Evolutionary conservation across 2,797 vertebrate species (phyloP).

Genomic region (Anolis apletophallus): DNA sequence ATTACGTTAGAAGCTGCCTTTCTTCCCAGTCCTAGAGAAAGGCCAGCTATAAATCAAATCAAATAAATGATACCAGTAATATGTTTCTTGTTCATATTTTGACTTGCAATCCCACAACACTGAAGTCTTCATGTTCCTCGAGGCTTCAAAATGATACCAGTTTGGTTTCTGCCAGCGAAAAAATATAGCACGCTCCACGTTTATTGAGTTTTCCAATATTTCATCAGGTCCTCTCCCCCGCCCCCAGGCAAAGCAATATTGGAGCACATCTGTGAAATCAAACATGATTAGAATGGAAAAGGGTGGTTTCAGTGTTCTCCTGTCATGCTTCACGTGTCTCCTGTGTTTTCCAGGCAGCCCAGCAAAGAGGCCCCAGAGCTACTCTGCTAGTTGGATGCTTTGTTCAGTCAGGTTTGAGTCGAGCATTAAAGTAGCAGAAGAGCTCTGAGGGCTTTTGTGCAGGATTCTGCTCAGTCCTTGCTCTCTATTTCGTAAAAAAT

Average conservation of each 20-base stretch:
- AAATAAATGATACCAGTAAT: neutral
- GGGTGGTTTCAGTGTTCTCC: neutral
- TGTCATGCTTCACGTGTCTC: neutral
- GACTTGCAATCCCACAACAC: neutral
- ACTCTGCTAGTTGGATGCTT: neutral
- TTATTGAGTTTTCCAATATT: neutral
- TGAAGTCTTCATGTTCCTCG: neutral
- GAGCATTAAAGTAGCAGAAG: neutral
- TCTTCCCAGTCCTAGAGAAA: neutral
- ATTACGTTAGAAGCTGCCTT: too few species aligned
- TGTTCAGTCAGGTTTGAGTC: neutral
- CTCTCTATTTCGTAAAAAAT: neutral
- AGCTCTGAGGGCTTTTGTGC: neutral
- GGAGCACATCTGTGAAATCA: neutral
- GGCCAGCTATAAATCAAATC: neutral
- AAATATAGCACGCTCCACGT: neutral
- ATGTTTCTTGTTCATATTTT: neutral
- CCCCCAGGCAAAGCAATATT: neutral
- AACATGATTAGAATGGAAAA: slow-evolving; percentile 7
- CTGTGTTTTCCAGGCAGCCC: neutral
- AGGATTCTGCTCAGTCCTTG: neutral
- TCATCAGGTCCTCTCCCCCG: neutral
- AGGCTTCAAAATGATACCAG: neutral
- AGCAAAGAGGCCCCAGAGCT: neutral
- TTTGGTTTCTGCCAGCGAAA: slow-evolving; percentile 12